Percentiles rank a stretch among this genome's conserved stretches.
Evolutionary conservation across 2,113 vertebrate species (phyloP).

Genomic region (Otocyon megalotis): DNA sequence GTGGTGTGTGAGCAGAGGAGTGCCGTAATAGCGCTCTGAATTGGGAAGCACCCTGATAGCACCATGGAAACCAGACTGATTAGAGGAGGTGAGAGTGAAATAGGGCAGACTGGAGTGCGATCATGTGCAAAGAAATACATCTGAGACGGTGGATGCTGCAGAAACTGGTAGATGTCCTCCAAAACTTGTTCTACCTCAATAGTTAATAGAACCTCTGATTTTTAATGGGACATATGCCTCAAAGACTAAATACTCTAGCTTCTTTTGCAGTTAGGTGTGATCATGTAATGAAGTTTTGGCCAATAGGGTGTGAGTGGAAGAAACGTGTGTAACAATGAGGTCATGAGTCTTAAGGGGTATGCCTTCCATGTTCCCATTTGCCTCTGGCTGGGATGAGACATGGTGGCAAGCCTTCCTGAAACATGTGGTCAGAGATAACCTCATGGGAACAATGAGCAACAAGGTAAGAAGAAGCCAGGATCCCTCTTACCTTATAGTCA

Average conservation of each 20-base stretch:
- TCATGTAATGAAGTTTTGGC: neutral
- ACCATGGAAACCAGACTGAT: neutral
- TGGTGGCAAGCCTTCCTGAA: neutral
- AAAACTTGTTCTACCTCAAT: neutral
- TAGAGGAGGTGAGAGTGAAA: neutral
- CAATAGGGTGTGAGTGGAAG: neutral
- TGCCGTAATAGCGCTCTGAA: neutral
- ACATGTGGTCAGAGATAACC: neutral
- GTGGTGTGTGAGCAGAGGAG: neutral
- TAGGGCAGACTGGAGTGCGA: neutral
- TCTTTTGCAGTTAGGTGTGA: neutral
- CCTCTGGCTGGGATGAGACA: neutral
- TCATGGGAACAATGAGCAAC: neutral
- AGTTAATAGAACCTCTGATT: neutral
- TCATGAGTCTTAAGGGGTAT: neutral
- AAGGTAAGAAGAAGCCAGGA: neutral
- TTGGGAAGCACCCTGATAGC: neutral
- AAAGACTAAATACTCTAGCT: slow-evolving; percentile 35
- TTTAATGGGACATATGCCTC: neutral
- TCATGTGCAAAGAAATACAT: neutral
- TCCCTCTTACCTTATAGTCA: neutral
- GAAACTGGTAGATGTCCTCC: neutral
- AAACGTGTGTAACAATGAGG: neutral
- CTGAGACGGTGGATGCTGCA: neutral
- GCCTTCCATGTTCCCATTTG: neutral